Base-by-base conservation (phyloP, 2,113 vertebrate species). In the Nematolebias whitei region DNA sequence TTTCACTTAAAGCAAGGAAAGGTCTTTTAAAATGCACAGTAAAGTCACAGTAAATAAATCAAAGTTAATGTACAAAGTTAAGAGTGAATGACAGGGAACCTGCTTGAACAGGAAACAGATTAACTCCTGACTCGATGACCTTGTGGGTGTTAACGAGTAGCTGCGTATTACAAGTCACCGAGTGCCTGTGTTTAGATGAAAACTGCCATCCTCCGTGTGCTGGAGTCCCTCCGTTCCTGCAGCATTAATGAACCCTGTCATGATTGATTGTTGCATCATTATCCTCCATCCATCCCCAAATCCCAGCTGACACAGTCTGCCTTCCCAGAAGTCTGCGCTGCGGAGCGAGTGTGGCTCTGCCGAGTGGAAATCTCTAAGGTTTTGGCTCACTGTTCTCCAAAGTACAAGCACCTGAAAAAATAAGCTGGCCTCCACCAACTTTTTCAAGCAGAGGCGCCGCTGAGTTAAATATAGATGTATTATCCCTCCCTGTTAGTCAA, bases 391-490 rank as follows among this genome's bases (percentile, higher is more conserved):
- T 90, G 90, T 92, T 88, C 80, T 94, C 91, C 93, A 95, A 84
- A 98, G 95, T 95, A 95, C 94, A 95, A 96, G 95, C 96, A 98
- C 95, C 95, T 97, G 96, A 95, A 90, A 96, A 96, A 98, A 98
- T 95, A 98, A 95, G 94, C 93, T 87, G 88, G 92, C 89, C 84
- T 92, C 90, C 87, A 92, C 91, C 85, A 93, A 91, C 92, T 89
- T 88, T 89, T 95, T 92, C 93, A 93, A 94, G 90, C 85, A 90
- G 91, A 92, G 93, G 93, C 87, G 89, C 88, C 87, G 91, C 93
- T 80, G 90, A 92, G 92, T 95, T 95, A 96, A 95, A 95, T 96
- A 95, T 94, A 96, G 95, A 94, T 93, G 93, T 94, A 94, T 95
- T 93, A 92, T 93, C 92, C 93, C 93, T 92, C 92, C 88, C 87